Base-by-base conservation (phyloP, 2,797 vertebrate species). In the Apodemus agrarius region DNA sequence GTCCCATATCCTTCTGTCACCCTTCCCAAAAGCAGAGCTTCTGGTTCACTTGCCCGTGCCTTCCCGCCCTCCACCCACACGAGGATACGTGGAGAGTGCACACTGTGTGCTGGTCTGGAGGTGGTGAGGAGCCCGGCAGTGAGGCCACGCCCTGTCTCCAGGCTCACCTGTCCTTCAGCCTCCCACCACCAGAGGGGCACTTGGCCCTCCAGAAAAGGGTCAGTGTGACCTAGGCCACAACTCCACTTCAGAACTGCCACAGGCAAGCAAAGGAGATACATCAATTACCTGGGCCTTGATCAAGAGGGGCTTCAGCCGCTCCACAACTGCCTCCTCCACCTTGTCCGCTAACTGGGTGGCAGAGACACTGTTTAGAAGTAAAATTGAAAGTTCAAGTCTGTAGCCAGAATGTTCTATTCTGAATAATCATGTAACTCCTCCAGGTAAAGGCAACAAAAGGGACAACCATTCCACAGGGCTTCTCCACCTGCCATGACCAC, bases 271-370 rank as follows among this genome's bases (percentile, higher is more conserved):
- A 92, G 26, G 19, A 74, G 74, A 90, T 19, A 14, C 92, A 49
- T 6, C 26, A 22, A 78, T 89, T 98, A 99, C 99, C 99, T 99
- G 98, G 13, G 98, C 98, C 96, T 97, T 98, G 31, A 98, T 98
- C 95, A 99, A 86, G 0, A 98, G 98, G 52, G 98, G 98, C 96
- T 99, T 99, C 93, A 99, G 98, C 92, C 37, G 97, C 83, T 99
- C 98, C 98, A 17, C 85, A 78, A 97, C 98, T 63, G 97, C 95
- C 93, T 98, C 98, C 97, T 98, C 99, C 12, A 98, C 98, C 97
- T 97, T 97, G 96, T 99, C 98, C 3, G 98, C 98, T 98, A 97
- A 97, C 92, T 81, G 98, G 69, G 98, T 93, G 49, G 99, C 98
- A 69, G 98, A 99, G 89, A 98, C 79, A 78, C 98, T 98, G 63